Conservation (phyloP, 2,888 invertebrate species). For the Drosophila atroscutellata region DNA sequence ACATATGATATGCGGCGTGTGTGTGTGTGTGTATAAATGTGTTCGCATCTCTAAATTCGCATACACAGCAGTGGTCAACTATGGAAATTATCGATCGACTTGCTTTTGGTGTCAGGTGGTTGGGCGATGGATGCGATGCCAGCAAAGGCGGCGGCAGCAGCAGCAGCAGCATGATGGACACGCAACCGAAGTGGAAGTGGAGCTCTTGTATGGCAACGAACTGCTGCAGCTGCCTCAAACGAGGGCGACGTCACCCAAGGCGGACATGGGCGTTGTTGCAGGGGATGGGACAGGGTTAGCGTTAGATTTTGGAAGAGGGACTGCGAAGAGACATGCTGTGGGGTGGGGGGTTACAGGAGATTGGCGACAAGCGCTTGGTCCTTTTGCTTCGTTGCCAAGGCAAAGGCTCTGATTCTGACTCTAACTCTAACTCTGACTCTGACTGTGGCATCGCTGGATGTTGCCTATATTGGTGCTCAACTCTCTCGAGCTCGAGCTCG, state of each 20-base stretch:
- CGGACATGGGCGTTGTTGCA: constrained; percentile 59
- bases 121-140: constrained; percentile 74
- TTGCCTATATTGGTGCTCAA: constrained; percentile 53
- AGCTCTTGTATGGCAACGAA: constrained; percentile 64
- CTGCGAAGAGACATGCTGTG: constrained; percentile 38
- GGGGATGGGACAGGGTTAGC: constrained; percentile 33
- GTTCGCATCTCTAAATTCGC: constrained; percentile 82
- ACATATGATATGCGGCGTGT: constrained; percentile 32
- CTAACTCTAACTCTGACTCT: constrained; percentile 39
- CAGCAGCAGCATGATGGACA: constrained; percentile 70
- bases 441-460: constrained; percentile 40
- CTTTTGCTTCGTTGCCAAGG: constrained; percentile 44
- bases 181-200: constrained; percentile 59
- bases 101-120: constrained; percentile 84
- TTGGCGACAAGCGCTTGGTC: constrained; percentile 41
- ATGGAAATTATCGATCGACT: constrained; percentile 85
- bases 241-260: constrained; percentile 77
- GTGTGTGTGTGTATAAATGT: constrained; percentile 72
- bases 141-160: constrained; percentile 53
- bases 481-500: constrained; percentile 58
- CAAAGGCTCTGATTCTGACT: constrained; percentile 42
- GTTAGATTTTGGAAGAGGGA: constrained; percentile 58
- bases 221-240: constrained; percentile 55
- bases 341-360: constrained; percentile 26
- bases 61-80: constrained; percentile 84